These are phyloP conservation scores for Drosophila busckii DNA, from an alignment of 1,140 invertebrate genomes.

Conservation along the genomic window DNA sequence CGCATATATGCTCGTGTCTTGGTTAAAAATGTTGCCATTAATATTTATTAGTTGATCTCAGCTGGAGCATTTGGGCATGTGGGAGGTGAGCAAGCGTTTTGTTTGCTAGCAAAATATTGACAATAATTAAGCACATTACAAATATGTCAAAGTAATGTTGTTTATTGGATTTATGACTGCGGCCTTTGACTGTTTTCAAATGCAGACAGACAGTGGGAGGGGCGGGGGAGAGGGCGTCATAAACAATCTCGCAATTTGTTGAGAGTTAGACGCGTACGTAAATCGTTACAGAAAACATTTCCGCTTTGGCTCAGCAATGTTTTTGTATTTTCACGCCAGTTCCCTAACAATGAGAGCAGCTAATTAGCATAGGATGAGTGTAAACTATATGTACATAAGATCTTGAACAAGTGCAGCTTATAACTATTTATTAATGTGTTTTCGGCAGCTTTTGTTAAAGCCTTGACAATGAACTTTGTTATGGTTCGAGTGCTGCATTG, in stretches of 20 bases:
- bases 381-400: slow-evolving; percentile 11
- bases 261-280: slow-evolving; percentile 30
- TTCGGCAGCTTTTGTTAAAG: slow-evolving; percentile 10
- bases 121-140: slow-evolving; percentile 50
- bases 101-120: slow-evolving; percentile 55
- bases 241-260: slow-evolving; percentile 9
- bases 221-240: background rate
- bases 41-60: slow-evolving; percentile 53
- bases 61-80: slow-evolving; percentile 1
- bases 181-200: slow-evolving; percentile 13
- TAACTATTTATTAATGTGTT: too few species aligned
- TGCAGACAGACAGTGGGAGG: background rate
- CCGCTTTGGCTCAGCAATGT: slow-evolving; percentile 21
- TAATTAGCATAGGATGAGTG: slow-evolving; percentile 49
- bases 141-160: slow-evolving; percentile 35
- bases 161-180: slow-evolving; percentile 37
- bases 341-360: slow-evolving; percentile 46
- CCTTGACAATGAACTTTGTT: slow-evolving; percentile 59
- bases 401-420: slow-evolving; percentile 22
- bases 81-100: slow-evolving; percentile 26
- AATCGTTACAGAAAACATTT: slow-evolving; percentile 33
- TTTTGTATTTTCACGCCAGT: slow-evolving; percentile 49
- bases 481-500: slow-evolving; percentile 27
- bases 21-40: slow-evolving; percentile 48
- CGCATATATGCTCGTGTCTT: slow-evolving; percentile 26